These are phyloP conservation scores for Furcula furcula DNA, from an alignment of 2,888 invertebrate species.

Conservation along the genomic window DNA sequence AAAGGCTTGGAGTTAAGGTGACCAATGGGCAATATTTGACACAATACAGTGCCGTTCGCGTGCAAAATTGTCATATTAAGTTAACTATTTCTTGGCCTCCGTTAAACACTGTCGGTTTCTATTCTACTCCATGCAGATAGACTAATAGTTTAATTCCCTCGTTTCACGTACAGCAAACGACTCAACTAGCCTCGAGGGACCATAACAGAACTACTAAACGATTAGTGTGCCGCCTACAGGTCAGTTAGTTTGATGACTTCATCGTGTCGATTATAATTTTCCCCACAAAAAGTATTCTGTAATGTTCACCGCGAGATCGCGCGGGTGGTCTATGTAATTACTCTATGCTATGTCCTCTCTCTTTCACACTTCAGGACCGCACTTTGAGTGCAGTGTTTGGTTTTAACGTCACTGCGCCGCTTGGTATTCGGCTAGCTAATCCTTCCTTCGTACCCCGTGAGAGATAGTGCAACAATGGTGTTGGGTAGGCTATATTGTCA, in stretches of 20 bases:
- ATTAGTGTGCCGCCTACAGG: slow-evolving; percentile 27
- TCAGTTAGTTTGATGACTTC: slow-evolving; percentile 63
- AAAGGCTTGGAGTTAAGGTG: no score
- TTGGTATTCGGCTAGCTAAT: slow-evolving; percentile 23
- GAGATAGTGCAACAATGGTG: slow-evolving; percentile 31
- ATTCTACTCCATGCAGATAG: no score
- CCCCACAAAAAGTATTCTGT: slow-evolving; percentile 55
- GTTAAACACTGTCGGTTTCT: no score
- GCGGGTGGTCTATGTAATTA: slow-evolving; percentile 74
- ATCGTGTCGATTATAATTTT: slow-evolving; percentile 65
- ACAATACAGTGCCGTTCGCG: no score
- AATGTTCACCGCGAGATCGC: slow-evolving; percentile 53
- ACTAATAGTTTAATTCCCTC: no score
- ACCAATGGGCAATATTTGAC: no score
- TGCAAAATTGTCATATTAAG: no score
- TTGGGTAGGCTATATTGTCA: slow-evolving; percentile 27
- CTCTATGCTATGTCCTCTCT: slow-evolving; percentile 43
- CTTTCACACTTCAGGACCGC: slow-evolving; percentile 45
- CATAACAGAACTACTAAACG: slow-evolving; percentile 4
- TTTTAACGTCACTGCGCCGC: slow-evolving; percentile 27
- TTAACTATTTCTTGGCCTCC: no score
- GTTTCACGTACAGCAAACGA: slow-evolving; percentile 2
- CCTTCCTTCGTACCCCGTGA: slow-evolving; percentile 18
- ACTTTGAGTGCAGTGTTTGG: slow-evolving; percentile 16
- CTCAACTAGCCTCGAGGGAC: slow-evolving; percentile 4